Conservation (phyloP, 2,888 invertebrate species). For the Drosophila nr. perissopoda region DNA sequence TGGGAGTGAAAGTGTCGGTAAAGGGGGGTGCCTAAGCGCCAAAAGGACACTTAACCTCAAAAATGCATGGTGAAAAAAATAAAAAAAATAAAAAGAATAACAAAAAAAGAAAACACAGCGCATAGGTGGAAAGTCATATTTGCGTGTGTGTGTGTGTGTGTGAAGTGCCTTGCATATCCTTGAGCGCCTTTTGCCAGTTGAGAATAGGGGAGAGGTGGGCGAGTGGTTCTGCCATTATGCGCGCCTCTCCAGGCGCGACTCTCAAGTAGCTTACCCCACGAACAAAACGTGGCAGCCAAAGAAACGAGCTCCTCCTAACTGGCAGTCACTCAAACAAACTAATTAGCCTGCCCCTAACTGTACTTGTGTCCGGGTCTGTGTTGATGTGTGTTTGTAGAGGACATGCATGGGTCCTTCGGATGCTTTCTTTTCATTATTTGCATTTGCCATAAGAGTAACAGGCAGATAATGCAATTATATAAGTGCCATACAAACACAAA, state of each 20-base stretch:
- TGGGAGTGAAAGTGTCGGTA: conserved; percentile 5
- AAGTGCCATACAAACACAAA: conserved; percentile 65
- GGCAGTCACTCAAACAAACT: conserved; percentile 68
- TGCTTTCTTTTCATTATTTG: conserved; percentile 76
- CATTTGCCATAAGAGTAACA: conserved; percentile 63
- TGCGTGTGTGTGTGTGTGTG: conserved; percentile 22
- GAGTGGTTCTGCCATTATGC: conserved; percentile 62
- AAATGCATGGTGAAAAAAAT: conserved; percentile 73
- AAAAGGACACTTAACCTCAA: conserved; percentile 81
- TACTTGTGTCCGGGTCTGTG: conserved; percentile 13
- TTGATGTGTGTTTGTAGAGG: conserved; percentile 18
- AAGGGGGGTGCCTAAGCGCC: conserved; percentile 61
- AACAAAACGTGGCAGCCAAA: conserved; percentile 50
- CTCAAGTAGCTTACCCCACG: conserved; percentile 64
- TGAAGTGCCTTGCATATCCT: conserved; percentile 64
- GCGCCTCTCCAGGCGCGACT: conserved; percentile 63
- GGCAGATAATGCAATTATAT: conserved; percentile 79
- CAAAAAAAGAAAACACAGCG: conserved; percentile 32
- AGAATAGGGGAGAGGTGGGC: conserved; percentile 1
- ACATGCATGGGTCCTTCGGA: conserved; percentile 50
- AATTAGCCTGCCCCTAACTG: conserved; percentile 63
- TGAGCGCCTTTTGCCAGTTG: conserved; percentile 76
- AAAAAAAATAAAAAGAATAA: conserved; percentile 24
- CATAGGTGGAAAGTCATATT: conserved; percentile 26
- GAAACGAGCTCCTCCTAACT: conserved; percentile 53